phyloP scores from a whole-genome alignment of 2,888 invertebrate species.

The Hirudinaria manillensis region DNA sequence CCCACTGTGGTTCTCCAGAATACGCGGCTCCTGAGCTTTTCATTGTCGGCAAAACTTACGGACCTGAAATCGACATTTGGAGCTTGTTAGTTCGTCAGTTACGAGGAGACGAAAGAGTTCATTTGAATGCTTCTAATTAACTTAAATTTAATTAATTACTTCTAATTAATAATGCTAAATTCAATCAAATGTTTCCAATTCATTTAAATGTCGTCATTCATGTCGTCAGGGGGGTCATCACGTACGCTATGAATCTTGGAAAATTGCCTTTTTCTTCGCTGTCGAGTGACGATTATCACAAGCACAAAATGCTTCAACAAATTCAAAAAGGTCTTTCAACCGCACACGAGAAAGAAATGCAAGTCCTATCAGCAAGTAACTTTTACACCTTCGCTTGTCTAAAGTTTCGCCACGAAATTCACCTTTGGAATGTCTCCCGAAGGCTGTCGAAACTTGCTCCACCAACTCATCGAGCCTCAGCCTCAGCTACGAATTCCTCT shows the following conservation, averaged over 20 bases:
- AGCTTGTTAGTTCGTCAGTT: constrained; percentile 61
- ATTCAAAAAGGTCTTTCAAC: constrained; percentile 65
- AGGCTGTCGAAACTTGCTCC: constrained; percentile 51
- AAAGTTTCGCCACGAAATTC: too few relatives aligned
- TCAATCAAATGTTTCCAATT: background rate
- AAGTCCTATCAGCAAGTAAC: constrained; percentile 47
- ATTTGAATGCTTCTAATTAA: background rate
- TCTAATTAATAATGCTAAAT: background rate
- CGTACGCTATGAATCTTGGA: constrained; percentile 71
- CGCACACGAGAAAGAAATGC: constrained; percentile 56
- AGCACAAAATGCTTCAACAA: constrained; percentile 63
- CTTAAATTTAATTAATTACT: background rate
- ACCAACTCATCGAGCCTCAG: constrained; percentile 51
- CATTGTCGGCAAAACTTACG: constrained; percentile 65
- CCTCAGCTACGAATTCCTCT: constrained; percentile 50
- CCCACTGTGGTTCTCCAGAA: constrained; percentile 73
- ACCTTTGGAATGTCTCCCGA: background rate
- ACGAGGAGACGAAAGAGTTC: background rate
- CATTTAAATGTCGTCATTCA: background rate
- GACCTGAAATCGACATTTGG: constrained; percentile 73
- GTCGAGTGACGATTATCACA: constrained; percentile 56
- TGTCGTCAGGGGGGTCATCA: constrained; percentile 64
- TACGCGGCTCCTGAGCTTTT: constrained; percentile 74
- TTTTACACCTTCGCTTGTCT: background rate
- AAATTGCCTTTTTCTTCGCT: constrained; percentile 63